Evolutionary conservation across 2,888 invertebrate species (phyloP).

Genomic region (Argyresthia albistria): DNA sequence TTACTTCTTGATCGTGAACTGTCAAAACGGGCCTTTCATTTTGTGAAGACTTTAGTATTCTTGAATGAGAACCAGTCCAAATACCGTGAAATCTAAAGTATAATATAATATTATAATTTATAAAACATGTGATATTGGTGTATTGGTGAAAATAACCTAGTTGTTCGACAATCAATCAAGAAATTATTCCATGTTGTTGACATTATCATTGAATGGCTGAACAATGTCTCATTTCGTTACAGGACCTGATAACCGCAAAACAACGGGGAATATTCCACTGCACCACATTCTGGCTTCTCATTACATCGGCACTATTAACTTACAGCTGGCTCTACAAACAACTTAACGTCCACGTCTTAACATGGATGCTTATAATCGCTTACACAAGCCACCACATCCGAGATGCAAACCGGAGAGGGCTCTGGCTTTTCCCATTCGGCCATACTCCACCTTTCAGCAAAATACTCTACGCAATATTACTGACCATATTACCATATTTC

Average conservation of each 20-base stretch:
- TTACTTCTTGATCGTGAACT: too few relatives aligned
- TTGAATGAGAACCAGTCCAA: too few relatives aligned
- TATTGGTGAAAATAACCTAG: too few relatives aligned
- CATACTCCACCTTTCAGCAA: conserved; percentile 34
- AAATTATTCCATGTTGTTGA: not conserved
- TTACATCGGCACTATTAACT: conserved; percentile 22
- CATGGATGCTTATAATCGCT: conserved; percentile 42
- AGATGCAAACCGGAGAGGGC: conserved; percentile 44
- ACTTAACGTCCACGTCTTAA: conserved; percentile 29
- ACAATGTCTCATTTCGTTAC: conserved; percentile 18
- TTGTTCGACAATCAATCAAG: too few relatives aligned
- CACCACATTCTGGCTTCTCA: conserved; percentile 37
- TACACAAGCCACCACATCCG: conserved; percentile 46
- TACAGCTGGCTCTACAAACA: conserved; percentile 35
- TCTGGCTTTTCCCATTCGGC: conserved; percentile 52
- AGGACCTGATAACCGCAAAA: conserved; percentile 39
- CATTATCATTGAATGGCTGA: not conserved
- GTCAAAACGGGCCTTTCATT: too few relatives aligned
- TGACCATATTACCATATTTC: conserved; percentile 31
- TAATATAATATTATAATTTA: too few relatives aligned
- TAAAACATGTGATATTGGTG: too few relatives aligned
- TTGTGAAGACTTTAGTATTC: too few relatives aligned
- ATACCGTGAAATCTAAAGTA: too few relatives aligned
- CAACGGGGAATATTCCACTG: conserved; percentile 51
- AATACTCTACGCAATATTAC: conserved; percentile 29